phyloP scores from a whole-genome alignment of 2,888 invertebrate genomes.

The Folsomia candida region DNA sequence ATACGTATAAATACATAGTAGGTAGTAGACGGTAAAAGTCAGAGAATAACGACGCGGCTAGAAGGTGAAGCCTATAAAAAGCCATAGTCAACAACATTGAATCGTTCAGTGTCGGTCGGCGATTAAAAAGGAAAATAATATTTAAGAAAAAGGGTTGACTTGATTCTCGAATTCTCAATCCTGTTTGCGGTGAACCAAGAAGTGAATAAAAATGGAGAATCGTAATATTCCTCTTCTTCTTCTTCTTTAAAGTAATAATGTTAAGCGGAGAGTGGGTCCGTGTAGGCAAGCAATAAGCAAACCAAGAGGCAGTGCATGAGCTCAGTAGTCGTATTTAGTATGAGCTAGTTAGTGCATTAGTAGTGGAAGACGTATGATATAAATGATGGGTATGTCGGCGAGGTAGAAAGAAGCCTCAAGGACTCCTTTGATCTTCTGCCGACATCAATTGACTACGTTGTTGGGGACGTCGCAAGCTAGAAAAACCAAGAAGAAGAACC shows the following conservation, averaged over 20 bases:
- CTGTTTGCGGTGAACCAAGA: conserved; percentile 18
- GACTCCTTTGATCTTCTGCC: conserved; percentile 50
- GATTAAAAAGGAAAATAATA: conserved; percentile 17
- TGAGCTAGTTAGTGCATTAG: neutral
- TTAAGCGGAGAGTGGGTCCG: neutral
- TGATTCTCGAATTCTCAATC: neutral
- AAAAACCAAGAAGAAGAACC: neutral
- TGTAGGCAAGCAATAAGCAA: neutral
- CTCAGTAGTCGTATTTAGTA: no score
- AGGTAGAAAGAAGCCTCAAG: conserved; percentile 50
- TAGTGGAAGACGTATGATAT: conserved; percentile 31
- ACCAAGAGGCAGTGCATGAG: neutral
- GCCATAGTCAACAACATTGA: conserved; percentile 10
- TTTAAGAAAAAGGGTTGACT: conserved; percentile 17
- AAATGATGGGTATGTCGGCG: conserved; percentile 47
- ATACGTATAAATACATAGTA: no score
- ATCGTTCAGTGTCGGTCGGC: conserved; percentile 16
- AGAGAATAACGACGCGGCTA: neutral
- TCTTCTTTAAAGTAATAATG: no score
- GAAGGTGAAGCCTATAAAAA: neutral
- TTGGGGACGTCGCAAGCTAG: conserved; percentile 38
- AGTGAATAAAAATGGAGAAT: conserved; percentile 14
- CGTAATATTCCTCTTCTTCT: no score
- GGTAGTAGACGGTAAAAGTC: no score
- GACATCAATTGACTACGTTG: conserved; percentile 50